Base-by-base conservation (phyloP, 1,140 invertebrate genomes). In the Paramacrobiotus metropolitanus region DNA sequence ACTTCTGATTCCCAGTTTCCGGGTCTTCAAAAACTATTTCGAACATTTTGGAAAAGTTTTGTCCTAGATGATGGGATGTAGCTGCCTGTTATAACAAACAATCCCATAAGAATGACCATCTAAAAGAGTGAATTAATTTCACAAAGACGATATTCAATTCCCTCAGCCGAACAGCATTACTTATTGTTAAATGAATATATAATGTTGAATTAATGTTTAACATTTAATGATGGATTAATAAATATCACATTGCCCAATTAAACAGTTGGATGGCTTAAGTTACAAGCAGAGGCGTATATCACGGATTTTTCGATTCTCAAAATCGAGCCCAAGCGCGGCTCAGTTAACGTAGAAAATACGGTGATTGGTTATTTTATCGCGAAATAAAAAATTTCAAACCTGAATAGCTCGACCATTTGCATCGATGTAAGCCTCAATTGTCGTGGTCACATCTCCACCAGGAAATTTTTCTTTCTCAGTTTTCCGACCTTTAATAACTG, bases 31-130 rank as follows among this genome's bases (percentile, higher is more conserved):
- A 90, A 2, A 85, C 78, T 64, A 99, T 93, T 65, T 97, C 89
- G 76, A 99, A 98, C 92, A 99, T 99, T 75, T 93, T 94, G 0
- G 91, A 93, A 71, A 99, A 99, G 73, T 98, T 99, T 76, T 97
- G 93, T 0, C 94, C 95, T 28, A 99, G 75, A 73, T 95, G 88
- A 77, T 99, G 94, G 63, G 92, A 97, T 0, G 95, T 99, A 0
- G 82, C 95, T 30, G 90, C 90, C 81, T 83, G n/a, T n/a, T n/a
- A 66, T 24, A 63, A 62, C n/a, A 9, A 40, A 40, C 34, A 40
- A 40, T 15, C 34, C 34, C 9, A 9, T n/a, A 9, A 40, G 9
- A 9, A n/a, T 40, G n/a, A 40, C 9, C 34, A n/a, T 15, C 34
- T 9, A 40, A 40, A 40, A n/a, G 9, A 40, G 34, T n/a, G 9